Percentiles rank a stretch among this genome's conserved stretches.
These are phyloP conservation scores for Chaenogobius annularis DNA, from an alignment of 2,113 vertebrate genomes.

Conservation along the genomic window DNA sequence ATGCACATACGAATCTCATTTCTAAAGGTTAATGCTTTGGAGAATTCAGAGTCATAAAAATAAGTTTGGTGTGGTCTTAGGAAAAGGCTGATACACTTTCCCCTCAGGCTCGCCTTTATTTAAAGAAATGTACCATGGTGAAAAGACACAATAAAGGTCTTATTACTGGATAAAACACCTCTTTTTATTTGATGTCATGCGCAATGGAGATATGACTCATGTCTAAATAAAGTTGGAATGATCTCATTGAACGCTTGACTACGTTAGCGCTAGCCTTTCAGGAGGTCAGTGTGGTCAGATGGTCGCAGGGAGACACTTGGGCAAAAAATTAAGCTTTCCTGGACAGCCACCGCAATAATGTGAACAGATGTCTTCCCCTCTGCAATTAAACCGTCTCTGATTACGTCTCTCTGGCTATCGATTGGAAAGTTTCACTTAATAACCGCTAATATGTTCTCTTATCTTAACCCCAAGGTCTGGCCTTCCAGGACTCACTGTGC, in stretches of 20 bases:
- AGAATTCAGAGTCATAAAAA: conserved; percentile 62
- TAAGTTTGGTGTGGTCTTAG: conserved; percentile 37
- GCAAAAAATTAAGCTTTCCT: conserved; percentile 66
- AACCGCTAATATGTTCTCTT: conserved; percentile 78
- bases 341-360: conserved; percentile 77
- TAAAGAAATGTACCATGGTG: background rate
- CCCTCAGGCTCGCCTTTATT: conserved; percentile 10
- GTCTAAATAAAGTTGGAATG: conserved; percentile 39
- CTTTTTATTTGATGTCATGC: conserved; percentile 5
- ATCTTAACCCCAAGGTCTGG: conserved; percentile 76
- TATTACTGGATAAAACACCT: conserved; percentile 7
- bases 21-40: conserved; percentile 69
- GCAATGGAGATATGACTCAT: conserved; percentile 45
- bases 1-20: conserved; percentile 64
- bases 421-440: conserved; percentile 82
- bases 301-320: conserved; percentile 38
- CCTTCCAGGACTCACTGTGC: conserved; percentile 54
- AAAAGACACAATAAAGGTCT: conserved; percentile 5
- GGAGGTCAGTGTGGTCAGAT: conserved; percentile 45
- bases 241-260: conserved; percentile 42
- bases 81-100: conserved; percentile 31
- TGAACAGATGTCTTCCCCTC: conserved; percentile 78
- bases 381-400: conserved; percentile 81
- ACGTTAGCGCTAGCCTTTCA: conserved; percentile 44
- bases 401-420: conserved; percentile 77